These are phyloP conservation scores for Spea bombifrons DNA, from an alignment of 2,113 vertebrate species.

Conservation along the genomic window DNA sequence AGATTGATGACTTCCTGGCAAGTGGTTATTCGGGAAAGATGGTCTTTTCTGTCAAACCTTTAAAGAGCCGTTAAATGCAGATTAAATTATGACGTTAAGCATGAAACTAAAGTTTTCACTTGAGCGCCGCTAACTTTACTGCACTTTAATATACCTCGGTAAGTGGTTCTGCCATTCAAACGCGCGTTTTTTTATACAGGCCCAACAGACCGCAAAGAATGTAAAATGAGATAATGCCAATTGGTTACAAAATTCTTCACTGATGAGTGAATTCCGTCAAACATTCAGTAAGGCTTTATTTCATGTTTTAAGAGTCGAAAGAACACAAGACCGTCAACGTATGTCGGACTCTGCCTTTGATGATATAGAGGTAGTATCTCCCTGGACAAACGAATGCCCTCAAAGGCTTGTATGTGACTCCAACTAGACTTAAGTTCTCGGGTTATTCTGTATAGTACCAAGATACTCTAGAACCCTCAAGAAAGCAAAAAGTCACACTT, in stretches of 20 bases:
- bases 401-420: too few species aligned
- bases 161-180: slow-evolving; percentile 12
- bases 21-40: slow-evolving; percentile 4
- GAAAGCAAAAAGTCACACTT: too few species aligned
- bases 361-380: too few species aligned
- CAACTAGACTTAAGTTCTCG: too few species aligned
- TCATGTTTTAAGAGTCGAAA: not conserved
- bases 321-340: not conserved
- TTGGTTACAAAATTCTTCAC: not conserved
- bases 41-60: slow-evolving; percentile 11
- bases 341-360: too few species aligned
- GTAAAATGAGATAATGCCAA: slow-evolving; percentile 10
- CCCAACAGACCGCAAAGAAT: slow-evolving; percentile 28
- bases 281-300: not conserved
- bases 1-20: slow-evolving; percentile 20
- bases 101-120: slow-evolving; percentile 17
- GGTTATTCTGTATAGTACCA: too few species aligned
- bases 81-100: slow-evolving; percentile 33
- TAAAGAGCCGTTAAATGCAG: slow-evolving; percentile 23
- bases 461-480: too few species aligned
- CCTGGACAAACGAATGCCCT: too few species aligned
- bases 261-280: not conserved
- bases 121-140: slow-evolving; percentile 9
- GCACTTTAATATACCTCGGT: slow-evolving; percentile 23
- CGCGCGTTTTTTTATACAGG: slow-evolving; percentile 29